phyloP scores from a whole-genome alignment of 2,888 invertebrate genomes.

The Cheilosia vernalis region DNA sequence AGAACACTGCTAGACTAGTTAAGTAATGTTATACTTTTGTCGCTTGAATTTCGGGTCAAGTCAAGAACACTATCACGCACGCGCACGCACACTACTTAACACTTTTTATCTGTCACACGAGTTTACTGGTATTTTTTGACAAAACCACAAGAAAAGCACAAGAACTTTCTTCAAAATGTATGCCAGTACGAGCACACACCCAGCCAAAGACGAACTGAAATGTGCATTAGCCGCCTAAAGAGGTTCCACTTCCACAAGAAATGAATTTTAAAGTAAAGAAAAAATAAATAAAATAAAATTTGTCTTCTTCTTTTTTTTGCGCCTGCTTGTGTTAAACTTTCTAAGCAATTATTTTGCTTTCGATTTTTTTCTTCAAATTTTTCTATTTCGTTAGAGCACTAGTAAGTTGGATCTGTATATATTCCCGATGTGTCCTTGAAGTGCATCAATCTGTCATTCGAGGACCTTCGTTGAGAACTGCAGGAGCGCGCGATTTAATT shows the following conservation, averaged over 20 bases:
- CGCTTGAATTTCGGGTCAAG: conserved; percentile 53
- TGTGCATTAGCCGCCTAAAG: conserved; percentile 56
- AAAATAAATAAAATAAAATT: conserved; percentile 6
- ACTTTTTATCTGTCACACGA: conserved; percentile 66
- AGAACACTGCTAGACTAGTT: conserved; percentile 31
- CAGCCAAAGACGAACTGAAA: conserved; percentile 31
- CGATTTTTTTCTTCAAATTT: conserved; percentile 30
- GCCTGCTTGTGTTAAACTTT: conserved; percentile 54
- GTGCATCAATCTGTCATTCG: not conserved
- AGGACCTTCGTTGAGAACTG: conserved; percentile 25
- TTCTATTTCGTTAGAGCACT: not conserved
- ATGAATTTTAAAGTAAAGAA: conserved; percentile 49
- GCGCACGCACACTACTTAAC: conserved; percentile 39
- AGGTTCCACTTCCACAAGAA: conserved; percentile 67
- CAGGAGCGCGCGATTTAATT: conserved; percentile 38
- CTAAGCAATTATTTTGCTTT: conserved; percentile 67
- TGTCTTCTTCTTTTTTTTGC: conserved; percentile 4
- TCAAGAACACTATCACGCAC: conserved; percentile 19
- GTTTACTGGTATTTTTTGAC: conserved; percentile 50
- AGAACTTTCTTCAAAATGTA: conserved; percentile 70
- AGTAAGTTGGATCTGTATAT: not conserved
- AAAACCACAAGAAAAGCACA: conserved; percentile 29
- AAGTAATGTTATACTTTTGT: conserved; percentile 43
- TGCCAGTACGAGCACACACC: conserved; percentile 51
- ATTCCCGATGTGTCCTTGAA: conserved; percentile 41